Conservation (phyloP, 2,888 invertebrate genomes). For the Dioctria rufipes region DNA sequence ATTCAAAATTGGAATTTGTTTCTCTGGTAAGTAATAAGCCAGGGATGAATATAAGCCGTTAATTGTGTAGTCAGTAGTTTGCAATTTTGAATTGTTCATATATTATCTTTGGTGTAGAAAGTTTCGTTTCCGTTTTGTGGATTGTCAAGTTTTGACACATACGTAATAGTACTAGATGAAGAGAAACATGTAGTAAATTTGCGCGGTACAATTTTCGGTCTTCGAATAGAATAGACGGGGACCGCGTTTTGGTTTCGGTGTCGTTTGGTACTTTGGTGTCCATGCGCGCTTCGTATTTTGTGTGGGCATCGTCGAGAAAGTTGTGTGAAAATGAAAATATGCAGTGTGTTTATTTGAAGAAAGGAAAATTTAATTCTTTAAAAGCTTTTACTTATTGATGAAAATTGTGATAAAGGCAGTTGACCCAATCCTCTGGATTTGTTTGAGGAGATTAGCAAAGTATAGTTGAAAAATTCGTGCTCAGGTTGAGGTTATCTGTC, state of each 20-base stretch:
- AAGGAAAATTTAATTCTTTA: neutral
- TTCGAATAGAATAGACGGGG: neutral
- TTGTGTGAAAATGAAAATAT: slow-evolving; percentile 13
- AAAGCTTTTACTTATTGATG: neutral
- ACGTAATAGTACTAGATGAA: neutral
- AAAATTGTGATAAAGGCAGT: neutral
- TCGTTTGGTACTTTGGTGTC: slow-evolving; percentile 3
- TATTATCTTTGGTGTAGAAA: neutral
- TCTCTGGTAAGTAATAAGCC: slow-evolving; percentile 53
- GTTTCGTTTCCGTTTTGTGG: neutral
- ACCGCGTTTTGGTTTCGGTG: neutral
- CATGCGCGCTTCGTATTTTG: slow-evolving; percentile 23
- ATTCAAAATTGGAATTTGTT: slow-evolving; percentile 67
- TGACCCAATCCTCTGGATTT: neutral
- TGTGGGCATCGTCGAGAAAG: slow-evolving; percentile 33
- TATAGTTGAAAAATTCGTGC: slow-evolving; percentile 21
- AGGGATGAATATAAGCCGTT: neutral
- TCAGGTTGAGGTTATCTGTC: slow-evolving; percentile 57
- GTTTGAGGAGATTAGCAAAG: neutral
- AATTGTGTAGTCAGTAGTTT: no score
- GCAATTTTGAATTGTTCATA: no score
- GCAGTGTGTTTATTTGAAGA: slow-evolving; percentile 13
- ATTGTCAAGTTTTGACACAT: neutral
- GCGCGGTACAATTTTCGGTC: neutral
- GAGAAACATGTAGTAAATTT: neutral